Conservation (phyloP, 2,797 vertebrate species). For the Siniperca scherzeri region DNA sequence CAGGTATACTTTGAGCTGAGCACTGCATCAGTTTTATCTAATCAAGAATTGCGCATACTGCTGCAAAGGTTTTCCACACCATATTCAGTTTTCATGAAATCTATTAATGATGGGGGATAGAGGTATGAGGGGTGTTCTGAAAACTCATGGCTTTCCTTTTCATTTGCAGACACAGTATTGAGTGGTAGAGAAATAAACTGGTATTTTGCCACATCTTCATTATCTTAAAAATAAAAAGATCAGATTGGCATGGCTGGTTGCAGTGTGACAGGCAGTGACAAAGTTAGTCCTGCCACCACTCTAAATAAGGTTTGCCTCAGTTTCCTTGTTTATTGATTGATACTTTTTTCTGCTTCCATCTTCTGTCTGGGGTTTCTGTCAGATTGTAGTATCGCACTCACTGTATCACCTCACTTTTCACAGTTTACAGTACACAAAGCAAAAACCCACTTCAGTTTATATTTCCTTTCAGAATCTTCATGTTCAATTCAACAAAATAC, state of each 20-base stretch:
- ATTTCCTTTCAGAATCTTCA: not conserved
- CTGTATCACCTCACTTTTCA: constrained; percentile 17
- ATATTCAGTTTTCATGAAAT: constrained; percentile 11
- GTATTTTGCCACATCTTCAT: constrained; percentile 11
- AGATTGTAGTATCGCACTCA: constrained; percentile 3
- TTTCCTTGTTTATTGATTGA: constrained; percentile 42
- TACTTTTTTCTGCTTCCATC: constrained; percentile 39
- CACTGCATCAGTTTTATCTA: not conserved
- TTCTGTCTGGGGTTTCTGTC: constrained; percentile 21
- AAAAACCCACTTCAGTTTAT: constrained; percentile 10
- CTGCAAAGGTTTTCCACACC: not conserved
- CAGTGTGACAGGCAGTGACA: constrained; percentile 29
- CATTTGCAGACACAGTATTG: not conserved
- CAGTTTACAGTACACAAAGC: constrained; percentile 20
- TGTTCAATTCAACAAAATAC: constrained; percentile 22
- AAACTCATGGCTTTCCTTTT: not conserved
- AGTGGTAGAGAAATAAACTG: not conserved
- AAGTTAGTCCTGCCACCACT: constrained; percentile 22
- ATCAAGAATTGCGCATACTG: not conserved
- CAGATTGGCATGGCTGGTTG: constrained; percentile 13
- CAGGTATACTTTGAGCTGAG: too few relatives aligned
- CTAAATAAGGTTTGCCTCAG: constrained; percentile 37
- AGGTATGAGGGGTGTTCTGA: not conserved
- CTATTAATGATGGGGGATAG: not conserved
- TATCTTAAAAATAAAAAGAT: constrained; percentile 8